Evolutionary conservation across 2,888 invertebrate genomes (phyloP), one percentile per base, ranked within the genome.

Genomic region (Campoplex nolae): DNA sequence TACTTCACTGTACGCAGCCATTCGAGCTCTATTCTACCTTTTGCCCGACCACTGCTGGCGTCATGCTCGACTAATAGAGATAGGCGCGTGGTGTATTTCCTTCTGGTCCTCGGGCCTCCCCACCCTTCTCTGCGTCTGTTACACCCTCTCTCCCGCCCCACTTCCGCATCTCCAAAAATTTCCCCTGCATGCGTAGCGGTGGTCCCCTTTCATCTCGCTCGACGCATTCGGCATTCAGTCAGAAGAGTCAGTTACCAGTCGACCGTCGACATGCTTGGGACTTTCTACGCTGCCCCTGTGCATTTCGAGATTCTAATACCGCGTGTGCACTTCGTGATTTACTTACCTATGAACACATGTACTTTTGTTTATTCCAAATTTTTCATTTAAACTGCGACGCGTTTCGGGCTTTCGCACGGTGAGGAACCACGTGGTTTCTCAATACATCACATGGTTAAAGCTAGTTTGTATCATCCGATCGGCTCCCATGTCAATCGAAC

Each of bases 171-270:
- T 89, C 91, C 92, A 90, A 92, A 93, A 93, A 93, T 93, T 94
- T 94, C 94, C 94, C 94, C 94, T 93, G 93, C 93, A 92, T 94
- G 94, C 94, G 93, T 93, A 91, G 90, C 91, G 90, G 89, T 89
- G 90, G 89, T 92, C 93, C 93, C 92, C 93, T 93, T 93, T 93
- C 92, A 91, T 93, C 92, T 92, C 91, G 90, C 92, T 90, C 91
- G 91, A 93, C 93, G 93, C 94, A 93, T 93, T 92, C 93, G 91
- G 91, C 92, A 94, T 92, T 94, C 93, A 93, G 92, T 93, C 93
- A 92, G 91, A 88, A 89, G 91, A 94, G 92, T 93, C 94, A 94
- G 94, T 94, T 93, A 93, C 93, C 92, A 93, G 92, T 93, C 92
- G 91, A 92, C 93, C 94, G 94, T 92, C 93, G 93, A 92, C 93